phyloP scores from a whole-genome alignment of 2,113 vertebrate species.

The Mionectes macconnelli region DNA sequence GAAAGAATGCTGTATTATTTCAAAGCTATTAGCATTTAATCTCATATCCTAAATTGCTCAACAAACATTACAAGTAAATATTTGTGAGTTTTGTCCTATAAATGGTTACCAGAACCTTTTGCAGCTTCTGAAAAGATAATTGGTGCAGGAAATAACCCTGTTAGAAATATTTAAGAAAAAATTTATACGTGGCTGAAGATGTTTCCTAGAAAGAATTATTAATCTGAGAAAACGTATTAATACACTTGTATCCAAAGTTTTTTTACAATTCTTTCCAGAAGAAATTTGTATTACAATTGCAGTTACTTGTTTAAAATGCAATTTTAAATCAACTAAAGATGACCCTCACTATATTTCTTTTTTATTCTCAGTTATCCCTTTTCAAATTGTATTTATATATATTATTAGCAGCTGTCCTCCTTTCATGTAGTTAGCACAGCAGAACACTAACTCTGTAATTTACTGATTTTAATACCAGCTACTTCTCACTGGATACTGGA shows the following conservation, averaged over 20 bases:
- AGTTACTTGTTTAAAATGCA: neutral
- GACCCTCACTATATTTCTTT: neutral
- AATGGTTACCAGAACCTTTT: neutral
- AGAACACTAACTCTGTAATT: neutral
- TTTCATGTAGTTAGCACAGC: neutral
- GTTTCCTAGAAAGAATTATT: neutral
- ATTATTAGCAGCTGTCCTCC: neutral
- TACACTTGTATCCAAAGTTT: neutral
- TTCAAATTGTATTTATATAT: neutral
- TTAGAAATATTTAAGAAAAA: neutral
- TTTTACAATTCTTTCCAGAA: neutral
- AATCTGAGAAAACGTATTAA: neutral
- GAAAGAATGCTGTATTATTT: neutral
- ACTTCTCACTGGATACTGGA: neutral
- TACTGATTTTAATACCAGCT: constrained; percentile 8
- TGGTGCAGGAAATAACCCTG: neutral
- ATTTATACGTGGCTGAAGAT: neutral
- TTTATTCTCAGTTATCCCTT: neutral
- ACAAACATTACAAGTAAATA: neutral
- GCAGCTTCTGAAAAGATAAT: neutral
- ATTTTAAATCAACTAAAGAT: neutral
- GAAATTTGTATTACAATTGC: neutral
- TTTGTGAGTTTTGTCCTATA: neutral
- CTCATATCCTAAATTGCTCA: neutral
- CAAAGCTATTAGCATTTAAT: neutral